Evolutionary conservation across 2,888 invertebrate genomes (phyloP), one percentile per base, ranked within the genome.

Genomic region (Himalopsyche anomala): DNA sequence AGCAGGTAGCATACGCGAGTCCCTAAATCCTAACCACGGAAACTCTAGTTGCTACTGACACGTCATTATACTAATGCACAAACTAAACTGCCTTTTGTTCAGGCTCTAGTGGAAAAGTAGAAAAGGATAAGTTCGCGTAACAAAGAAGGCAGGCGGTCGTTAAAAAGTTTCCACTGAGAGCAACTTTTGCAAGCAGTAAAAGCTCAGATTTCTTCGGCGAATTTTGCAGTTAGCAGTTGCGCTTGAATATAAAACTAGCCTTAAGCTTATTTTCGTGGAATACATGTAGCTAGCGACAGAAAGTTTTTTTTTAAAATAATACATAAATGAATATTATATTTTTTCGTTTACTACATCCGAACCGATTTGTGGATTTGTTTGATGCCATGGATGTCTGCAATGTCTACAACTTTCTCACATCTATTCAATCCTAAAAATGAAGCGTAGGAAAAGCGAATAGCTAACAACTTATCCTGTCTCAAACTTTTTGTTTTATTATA

Each of bases 111-210:
- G 36, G 17, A 19, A 80, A 55, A 5, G 54, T 40, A 28, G 42
- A 17, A 80, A 84, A 84, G 36, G 42, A 56, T 55, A 45, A 42
- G 80, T 40, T 69, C 51, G 45, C 83, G 80, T 84, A 42, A 84
- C 38, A 84, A 84, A 84, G 84, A 28, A 56, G 62, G 55, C 56
- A 42, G 55, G 80, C 28, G 51, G 83, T 83, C 83, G 84, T 84
- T 84, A 84, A 42, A 74, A 84, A 84, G 84, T 84, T 84, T 55
- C 19, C 55, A 42, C 17, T 6, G 56, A 38, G 19, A 84, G 54
- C 28, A 51, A 80, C 84, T 84, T 84, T 81, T 8, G 19, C 42
- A 28, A 56, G 80, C 56, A 80, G 84, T 28, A 84, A 80, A 84
- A 84, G 80, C 38, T 79, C 36, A 79, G 28, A 79, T 51, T 54